phyloP scores from a whole-genome alignment of 2,888 invertebrate genomes.

The Bursaphelenchus okinawaensis region DNA sequence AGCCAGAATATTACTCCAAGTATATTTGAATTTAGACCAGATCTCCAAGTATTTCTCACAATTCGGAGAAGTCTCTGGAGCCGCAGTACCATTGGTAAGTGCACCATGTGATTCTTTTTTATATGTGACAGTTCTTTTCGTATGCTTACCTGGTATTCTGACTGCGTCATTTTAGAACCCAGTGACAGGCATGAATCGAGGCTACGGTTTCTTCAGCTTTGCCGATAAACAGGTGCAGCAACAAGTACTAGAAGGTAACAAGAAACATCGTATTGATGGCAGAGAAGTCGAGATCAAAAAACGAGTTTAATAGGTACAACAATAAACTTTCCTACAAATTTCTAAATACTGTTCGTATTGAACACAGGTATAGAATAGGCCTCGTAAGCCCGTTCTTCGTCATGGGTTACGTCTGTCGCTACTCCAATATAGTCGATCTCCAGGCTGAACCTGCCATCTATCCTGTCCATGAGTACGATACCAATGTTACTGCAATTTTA shows the following conservation, averaged over 20 bases:
- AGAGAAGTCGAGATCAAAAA: constrained; percentile 3
- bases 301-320: constrained; percentile 14
- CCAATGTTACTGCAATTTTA: constrained; percentile 81
- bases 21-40: constrained; percentile 15
- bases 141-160: too few relatives aligned
- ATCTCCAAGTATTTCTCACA: constrained; percentile 18
- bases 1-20: not conserved
- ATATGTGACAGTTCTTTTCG: not conserved
- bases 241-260: not conserved
- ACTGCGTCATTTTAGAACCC: not conserved
- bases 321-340: constrained; percentile 6
- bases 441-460: constrained; percentile 77
- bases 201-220: constrained; percentile 20
- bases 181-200: constrained; percentile 6
- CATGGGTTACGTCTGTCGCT: constrained; percentile 73
- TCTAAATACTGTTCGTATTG: constrained; percentile 36
- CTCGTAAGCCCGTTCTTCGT: constrained; percentile 87
- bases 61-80: constrained; percentile 13
- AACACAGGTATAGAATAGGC: constrained; percentile 68
- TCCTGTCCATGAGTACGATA: constrained; percentile 74
- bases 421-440: constrained; percentile 89
- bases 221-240: not conserved
- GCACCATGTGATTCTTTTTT: not conserved
- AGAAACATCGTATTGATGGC: not conserved
- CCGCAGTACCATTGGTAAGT: constrained; percentile 16